Percentiles rank a stretch among this genome's conserved stretches.
Evolutionary conservation across 2,888 invertebrate species (phyloP).

Genomic region (Lithophane ornitopus): DNA sequence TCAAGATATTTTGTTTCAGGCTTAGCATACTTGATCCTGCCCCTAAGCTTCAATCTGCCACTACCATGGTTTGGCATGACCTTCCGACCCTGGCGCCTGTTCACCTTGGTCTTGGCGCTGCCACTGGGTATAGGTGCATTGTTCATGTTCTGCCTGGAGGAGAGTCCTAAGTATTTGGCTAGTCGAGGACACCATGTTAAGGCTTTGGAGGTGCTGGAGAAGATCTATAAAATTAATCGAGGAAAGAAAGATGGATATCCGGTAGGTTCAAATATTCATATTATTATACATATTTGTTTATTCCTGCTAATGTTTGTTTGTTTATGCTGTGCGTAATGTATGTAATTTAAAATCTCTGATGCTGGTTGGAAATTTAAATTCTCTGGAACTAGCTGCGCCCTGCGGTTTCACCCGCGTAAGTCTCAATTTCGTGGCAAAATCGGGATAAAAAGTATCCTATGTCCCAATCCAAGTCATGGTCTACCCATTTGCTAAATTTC

Average conservation of each 20-base stretch:
- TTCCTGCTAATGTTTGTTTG: neutral
- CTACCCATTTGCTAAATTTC: too few relatives aligned
- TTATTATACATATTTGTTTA: neutral
- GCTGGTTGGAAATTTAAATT: too few relatives aligned
- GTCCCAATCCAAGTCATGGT: too few relatives aligned
- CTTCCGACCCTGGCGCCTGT: conserved; percentile 93
- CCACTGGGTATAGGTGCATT: conserved; percentile 87
- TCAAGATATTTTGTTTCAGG: conserved; percentile 77
- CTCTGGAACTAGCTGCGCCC: too few relatives aligned
- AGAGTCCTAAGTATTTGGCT: conserved; percentile 94
- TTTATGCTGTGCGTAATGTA: neutral
- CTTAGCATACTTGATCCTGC: conserved; percentile 92
- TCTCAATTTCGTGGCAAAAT: too few relatives aligned
- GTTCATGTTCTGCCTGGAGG: conserved; percentile 90
- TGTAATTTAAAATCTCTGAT: neutral
- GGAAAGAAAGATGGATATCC: conserved; percentile 73
- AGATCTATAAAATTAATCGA: conserved; percentile 74
- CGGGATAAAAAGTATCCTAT: too few relatives aligned
- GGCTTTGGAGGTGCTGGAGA: conserved; percentile 85
- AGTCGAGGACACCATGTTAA: conserved; percentile 90
- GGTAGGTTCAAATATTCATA: conserved; percentile 63
- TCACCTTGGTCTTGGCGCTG: conserved; percentile 85
- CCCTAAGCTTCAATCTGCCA: conserved; percentile 82
- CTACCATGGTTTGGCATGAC: conserved; percentile 83
- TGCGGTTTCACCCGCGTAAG: too few relatives aligned